A percentile compares a stretch with the other conserved stretches of the same genome.
These are phyloP conservation scores for Nyctibius bracteatus DNA, from an alignment of 2,113 vertebrate genomes.

Conservation along the genomic window DNA sequence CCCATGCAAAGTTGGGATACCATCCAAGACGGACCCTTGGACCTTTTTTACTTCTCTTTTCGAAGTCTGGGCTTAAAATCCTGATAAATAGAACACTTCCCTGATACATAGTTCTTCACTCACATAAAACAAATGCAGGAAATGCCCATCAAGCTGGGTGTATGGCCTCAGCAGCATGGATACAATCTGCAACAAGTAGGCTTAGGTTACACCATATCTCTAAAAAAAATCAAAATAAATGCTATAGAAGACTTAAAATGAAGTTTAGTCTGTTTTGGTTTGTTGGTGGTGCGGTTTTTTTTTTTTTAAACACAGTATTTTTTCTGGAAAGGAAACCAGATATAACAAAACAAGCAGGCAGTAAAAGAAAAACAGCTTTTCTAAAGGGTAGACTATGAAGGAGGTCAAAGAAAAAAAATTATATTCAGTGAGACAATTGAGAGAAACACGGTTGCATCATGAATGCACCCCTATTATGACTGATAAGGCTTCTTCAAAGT, in stretches of 20 bases:
- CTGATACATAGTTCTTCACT: neutral
- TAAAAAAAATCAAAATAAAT: neutral
- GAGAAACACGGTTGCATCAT: neutral
- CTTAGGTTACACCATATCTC: neutral
- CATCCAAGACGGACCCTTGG: neutral
- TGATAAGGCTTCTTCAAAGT: neutral
- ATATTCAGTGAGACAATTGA: neutral
- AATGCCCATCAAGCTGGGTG: neutral
- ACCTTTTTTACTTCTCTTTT: neutral
- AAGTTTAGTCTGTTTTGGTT: neutral
- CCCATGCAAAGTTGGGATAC: neutral
- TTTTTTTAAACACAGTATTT: neutral
- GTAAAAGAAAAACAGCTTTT: neutral
- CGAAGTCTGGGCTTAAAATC: neutral
- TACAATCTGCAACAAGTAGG: neutral
- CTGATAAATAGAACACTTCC: neutral
- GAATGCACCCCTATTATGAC: neutral
- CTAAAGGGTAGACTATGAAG: neutral
- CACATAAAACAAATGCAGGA: neutral
- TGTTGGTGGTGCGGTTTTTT: neutral
- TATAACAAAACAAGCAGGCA: neutral
- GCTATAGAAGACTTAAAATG: neutral
- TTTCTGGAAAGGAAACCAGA: neutral
- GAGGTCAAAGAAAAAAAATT: neutral
- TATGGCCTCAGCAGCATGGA: neutral